Percentiles rank a stretch among this genome's conserved stretches.
Evolutionary conservation across 2,797 vertebrate species (phyloP).

Genomic region (Mus spretus): DNA sequence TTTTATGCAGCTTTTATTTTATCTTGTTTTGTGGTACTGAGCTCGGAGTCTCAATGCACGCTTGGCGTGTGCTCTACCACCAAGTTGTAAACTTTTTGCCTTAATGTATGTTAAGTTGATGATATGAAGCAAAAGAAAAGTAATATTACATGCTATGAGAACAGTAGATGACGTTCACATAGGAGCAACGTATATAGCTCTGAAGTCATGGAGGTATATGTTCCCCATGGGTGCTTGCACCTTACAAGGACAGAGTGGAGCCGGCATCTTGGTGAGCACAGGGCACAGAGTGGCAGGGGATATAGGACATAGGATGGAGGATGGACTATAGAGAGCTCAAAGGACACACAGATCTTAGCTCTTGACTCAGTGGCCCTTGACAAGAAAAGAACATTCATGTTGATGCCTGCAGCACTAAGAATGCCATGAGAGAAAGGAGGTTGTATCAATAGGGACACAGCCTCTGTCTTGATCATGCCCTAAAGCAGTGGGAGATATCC

Average conservation of each 20-base stretch:
- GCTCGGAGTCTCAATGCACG: not conserved
- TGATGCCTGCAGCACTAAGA: not conserved
- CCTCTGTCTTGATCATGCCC: not conserved
- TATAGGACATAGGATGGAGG: too few relatives aligned
- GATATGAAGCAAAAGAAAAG: slow-evolving; percentile 23
- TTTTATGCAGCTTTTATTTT: not conserved
- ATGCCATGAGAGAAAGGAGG: not conserved
- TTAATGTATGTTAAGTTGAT: not conserved
- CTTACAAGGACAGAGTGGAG: fast-evolving
- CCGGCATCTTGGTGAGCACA: fast-evolving
- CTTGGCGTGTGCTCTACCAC: not conserved
- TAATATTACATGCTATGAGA: not conserved
- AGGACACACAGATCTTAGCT: not conserved
- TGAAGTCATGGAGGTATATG: not conserved
- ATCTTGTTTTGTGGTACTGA: not conserved
- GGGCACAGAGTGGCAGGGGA: not conserved
- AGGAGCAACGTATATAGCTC: not conserved
- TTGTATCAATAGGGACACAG: not conserved
- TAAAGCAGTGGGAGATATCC: not conserved
- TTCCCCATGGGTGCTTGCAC: not conserved
- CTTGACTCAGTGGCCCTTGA: not conserved
- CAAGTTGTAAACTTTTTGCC: not conserved
- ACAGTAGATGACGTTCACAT: not conserved
- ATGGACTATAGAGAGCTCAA: not conserved
- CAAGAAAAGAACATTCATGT: not conserved